Percentiles rank a stretch among this genome's conserved stretches.
These are phyloP conservation scores for Cephus nigrinus DNA, from an alignment of 2,888 invertebrate genomes.

Conservation along the genomic window DNA sequence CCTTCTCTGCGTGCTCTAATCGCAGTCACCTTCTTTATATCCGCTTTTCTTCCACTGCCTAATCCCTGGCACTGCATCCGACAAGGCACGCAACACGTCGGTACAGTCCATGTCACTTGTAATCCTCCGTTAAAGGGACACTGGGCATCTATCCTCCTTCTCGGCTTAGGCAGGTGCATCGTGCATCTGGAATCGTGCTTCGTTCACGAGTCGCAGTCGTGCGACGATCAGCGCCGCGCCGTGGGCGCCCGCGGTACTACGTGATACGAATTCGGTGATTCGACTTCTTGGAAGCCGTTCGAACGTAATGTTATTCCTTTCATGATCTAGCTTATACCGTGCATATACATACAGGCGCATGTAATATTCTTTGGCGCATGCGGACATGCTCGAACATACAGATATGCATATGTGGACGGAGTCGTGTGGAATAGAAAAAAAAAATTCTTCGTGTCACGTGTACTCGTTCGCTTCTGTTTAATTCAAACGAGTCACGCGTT, in stretches of 20 bases:
- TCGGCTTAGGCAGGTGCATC: background rate
- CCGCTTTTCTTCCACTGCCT: conserved; percentile 1
- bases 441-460: background rate
- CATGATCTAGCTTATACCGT: background rate
- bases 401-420: background rate
- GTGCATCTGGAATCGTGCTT: background rate
- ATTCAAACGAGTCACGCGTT: background rate
- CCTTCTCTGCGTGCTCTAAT: background rate
- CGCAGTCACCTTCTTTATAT: background rate
- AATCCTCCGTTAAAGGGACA: conserved; percentile 37
- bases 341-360: background rate
- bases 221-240: conserved; percentile 10
- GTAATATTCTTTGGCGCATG: background rate
- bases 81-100: conserved; percentile 25
- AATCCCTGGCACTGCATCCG: conserved; percentile 31
- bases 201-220: background rate
- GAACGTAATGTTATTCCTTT: background rate
- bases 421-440: background rate
- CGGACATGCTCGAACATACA: background rate
- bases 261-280: conserved; percentile 52
- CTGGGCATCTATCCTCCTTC: conserved; percentile 15
- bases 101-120: conserved; percentile 25
- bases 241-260: conserved; percentile 36
- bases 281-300: conserved; percentile 31
- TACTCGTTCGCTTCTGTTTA: background rate